Evolutionary conservation across 2,113 vertebrate genomes (phyloP), one percentile per base, ranked within the genome.

Genomic region (Siphamia tubifer): DNA sequence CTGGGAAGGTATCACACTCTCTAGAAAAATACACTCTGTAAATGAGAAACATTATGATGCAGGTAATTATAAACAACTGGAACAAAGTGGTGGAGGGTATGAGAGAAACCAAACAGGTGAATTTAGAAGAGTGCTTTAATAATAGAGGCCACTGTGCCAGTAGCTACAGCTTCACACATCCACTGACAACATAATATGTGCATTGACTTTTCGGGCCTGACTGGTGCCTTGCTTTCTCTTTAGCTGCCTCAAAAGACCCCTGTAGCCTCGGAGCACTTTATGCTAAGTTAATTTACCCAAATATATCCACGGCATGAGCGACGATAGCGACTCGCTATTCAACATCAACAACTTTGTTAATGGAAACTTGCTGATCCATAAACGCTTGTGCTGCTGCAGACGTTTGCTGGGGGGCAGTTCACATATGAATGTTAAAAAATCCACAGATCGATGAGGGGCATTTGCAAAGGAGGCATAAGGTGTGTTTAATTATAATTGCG

Each of bases 301-400:
- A 93, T 94, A 90, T 93, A 92, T 85, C 92, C 86, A 86, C 78
- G 32, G 79, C 83, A 27, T 78, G 30, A n/a, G 62, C n/a, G 70
- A 3, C 4, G 82, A 67, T 65, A 10, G 63, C 71, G 1, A 68
- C 52, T 61, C 4, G 44, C 81, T 60, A 79, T 91, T 82, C 92
- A 82, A 82, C 91, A 93, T 93, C 93, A 92, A 92, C 91, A 91
- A 91, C 91, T 93, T 92, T 89, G 90, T 94, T 98, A 97, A 98
- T 98, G 94, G 96, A 96, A 99, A 97, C 88, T 87, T 92, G 91
- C 92, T 98, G 96, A 99, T 99, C 98, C 97, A 89, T 97, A 93
- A 91, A 95, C 93, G 84, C 30, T 88, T 52, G 70, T 64, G 85
- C 90, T 76, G 90, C 90, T 34, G 45, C 88, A 92, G 94, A 93